Evolutionary conservation across 2,888 invertebrate species (phyloP).

Genomic region (Cactoblastis cactorum): DNA sequence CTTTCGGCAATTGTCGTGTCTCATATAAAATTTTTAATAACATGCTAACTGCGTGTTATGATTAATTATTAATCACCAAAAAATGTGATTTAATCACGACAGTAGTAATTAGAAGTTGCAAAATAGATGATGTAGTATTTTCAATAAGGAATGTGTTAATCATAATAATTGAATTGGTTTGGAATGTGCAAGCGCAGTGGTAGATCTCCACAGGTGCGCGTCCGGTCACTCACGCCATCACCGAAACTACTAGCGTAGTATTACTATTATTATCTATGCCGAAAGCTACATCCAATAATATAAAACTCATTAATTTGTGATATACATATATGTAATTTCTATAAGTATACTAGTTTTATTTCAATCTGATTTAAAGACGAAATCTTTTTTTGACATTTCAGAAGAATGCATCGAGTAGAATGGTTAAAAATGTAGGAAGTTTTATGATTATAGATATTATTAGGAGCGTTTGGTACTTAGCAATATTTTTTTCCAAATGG

Average conservation of each 20-base stretch:
- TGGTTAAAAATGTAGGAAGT: not conserved
- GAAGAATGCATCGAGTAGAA: too few species aligned
- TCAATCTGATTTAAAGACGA: not conserved
- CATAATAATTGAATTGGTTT: slow-evolving; percentile 33
- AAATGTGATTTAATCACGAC: not conserved
- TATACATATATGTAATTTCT: slow-evolving; percentile 9
- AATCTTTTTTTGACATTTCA: too few species aligned
- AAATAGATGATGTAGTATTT: slow-evolving; percentile 4
- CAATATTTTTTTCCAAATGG: too few species aligned
- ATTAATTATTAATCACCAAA: not conserved
- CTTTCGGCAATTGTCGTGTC: not conserved
- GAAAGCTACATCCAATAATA: slow-evolving; percentile 16
- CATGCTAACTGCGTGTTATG: too few species aligned
- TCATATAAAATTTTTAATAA: too few species aligned
- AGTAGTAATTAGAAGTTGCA: not conserved
- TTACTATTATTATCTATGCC: too few species aligned
- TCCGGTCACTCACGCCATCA: slow-evolving; percentile 62
- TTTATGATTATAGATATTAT: too few species aligned
- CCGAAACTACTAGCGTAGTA: too few species aligned
- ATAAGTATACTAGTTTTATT: not conserved
- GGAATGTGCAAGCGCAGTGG: slow-evolving; percentile 54
- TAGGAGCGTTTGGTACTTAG: too few species aligned
- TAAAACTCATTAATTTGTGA: not conserved
- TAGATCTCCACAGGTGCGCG: slow-evolving; percentile 65
- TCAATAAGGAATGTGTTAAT: slow-evolving; percentile 23